A percentile compares a stretch with the other conserved stretches of the same genome.
Conservation (phyloP, 2,797 vertebrate species). For the Urocyon cinereoargenteus region DNA sequence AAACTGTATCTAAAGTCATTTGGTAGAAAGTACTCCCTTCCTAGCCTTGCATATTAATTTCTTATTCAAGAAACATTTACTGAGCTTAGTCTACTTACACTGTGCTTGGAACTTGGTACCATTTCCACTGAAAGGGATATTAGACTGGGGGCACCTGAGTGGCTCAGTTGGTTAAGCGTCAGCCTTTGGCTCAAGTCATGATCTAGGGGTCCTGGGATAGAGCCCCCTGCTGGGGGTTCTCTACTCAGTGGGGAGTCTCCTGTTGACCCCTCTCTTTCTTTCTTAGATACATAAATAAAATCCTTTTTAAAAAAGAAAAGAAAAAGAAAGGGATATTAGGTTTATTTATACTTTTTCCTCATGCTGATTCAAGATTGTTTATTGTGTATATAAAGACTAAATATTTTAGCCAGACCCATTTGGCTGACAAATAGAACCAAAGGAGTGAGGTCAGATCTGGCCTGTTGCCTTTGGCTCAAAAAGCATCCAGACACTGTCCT, state of each 20-base stretch:
- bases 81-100: background rate
- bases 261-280: too few species aligned
- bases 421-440: background rate
- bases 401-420: conserved; percentile 50
- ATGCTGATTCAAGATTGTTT: conserved; percentile 25
- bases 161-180: too few species aligned
- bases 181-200: too few species aligned
- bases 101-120: background rate
- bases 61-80: conserved; percentile 13
- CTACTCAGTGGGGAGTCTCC: too few species aligned
- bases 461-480: conserved; percentile 17
- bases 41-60: background rate
- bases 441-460: conserved; percentile 30
- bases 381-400: background rate
- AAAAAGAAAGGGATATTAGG: background rate
- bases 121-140: background rate
- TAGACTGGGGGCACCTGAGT: too few species aligned
- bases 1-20: background rate
- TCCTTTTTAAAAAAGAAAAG: too few species aligned
- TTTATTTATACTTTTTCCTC: background rate
- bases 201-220: too few species aligned
- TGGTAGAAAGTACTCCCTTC: background rate
- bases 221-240: too few species aligned
- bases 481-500: background rate
- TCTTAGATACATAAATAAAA: too few species aligned